Conservation (phyloP, 2,888 invertebrate species). For the Pseudococcus jackbeardsleyi region DNA sequence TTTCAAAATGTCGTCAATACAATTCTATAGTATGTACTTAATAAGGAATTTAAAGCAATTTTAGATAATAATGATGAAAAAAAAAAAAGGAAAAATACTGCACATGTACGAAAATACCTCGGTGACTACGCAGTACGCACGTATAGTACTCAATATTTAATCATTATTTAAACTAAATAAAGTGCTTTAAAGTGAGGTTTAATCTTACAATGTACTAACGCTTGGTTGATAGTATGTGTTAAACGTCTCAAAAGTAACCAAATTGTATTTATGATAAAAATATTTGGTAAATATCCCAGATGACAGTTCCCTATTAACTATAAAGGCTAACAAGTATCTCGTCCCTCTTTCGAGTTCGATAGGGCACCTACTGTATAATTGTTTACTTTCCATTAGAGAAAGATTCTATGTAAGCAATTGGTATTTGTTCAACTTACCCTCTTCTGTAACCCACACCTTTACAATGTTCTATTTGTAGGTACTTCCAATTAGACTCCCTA, state of each 20-base stretch:
- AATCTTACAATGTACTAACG: constrained; percentile 12
- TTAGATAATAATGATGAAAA: no score
- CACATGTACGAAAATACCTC: no score
- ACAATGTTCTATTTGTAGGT: constrained; percentile 61
- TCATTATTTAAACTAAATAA: constrained; percentile 7
- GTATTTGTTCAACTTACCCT: constrained; percentile 63
- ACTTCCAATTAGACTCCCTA: constrained; percentile 64
- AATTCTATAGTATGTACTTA: no score
- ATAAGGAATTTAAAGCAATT: no score
- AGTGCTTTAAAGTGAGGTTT: not conserved
- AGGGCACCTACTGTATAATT: constrained; percentile 63
- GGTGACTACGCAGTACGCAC: not conserved
- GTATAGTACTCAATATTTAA: not conserved
- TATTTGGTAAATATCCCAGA: constrained; percentile 54
- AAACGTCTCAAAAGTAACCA: constrained; percentile 44
- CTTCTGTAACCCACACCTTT: constrained; percentile 57
- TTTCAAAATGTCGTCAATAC: not conserved
- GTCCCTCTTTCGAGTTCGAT: constrained; percentile 36
- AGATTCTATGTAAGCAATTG: constrained; percentile 64
- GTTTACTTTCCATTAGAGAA: constrained; percentile 64
- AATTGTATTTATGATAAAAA: constrained; percentile 54
- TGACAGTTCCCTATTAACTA: constrained; percentile 63
- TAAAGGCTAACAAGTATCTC: constrained; percentile 62
- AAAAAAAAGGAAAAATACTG: no score
- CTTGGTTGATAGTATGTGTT: constrained; percentile 15